phyloP scores from a whole-genome alignment of 1,140 invertebrate species.

The Panagrolaimus sp. region DNA sequence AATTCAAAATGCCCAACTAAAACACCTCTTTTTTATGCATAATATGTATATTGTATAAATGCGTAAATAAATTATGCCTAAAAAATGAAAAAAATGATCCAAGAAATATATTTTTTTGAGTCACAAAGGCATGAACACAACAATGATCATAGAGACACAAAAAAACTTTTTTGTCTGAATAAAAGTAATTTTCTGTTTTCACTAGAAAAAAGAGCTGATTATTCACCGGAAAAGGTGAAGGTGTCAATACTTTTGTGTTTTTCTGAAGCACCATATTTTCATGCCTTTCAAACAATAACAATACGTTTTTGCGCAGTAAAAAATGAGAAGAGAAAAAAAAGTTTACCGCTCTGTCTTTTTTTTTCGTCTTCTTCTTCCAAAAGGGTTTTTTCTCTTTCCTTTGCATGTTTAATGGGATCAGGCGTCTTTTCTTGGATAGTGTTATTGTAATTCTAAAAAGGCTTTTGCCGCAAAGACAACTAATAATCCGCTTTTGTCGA shows the following conservation, averaged over 20 bases:
- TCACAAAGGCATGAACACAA: neutral
- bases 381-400: neutral
- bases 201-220: no score
- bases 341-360: no score
- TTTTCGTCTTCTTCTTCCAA: neutral
- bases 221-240: no score
- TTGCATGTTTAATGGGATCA: constrained; percentile 5
- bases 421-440: neutral
- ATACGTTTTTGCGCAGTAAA: no score
- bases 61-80: neutral
- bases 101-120: neutral
- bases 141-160: neutral
- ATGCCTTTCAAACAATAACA: no score
- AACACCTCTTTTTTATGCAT: no score
- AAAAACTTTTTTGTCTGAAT: neutral
- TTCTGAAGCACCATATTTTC: no score
- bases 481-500: constrained; percentile 5
- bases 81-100: neutral
- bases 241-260: no score
- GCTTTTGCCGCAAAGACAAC: neutral
- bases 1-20: no score
- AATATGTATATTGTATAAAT: neutral
- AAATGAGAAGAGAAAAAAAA: no score
- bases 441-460: constrained; percentile 12
- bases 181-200: no score